phyloP scores from a whole-genome alignment of 2,888 invertebrate species.

The Stegophylla sp. region DNA sequence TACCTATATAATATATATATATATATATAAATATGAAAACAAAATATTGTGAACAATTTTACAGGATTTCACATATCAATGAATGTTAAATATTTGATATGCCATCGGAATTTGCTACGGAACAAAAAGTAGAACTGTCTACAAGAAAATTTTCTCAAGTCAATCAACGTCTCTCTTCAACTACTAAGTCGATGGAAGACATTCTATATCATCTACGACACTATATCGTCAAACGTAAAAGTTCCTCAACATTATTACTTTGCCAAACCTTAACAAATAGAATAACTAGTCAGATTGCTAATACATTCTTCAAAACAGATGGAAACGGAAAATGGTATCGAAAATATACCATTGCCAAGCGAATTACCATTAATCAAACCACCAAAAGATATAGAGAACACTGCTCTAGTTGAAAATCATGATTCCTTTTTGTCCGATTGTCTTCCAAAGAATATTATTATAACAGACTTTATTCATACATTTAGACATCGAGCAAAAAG shows the following conservation, averaged over 20 bases:
- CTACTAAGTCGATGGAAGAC: slow-evolving; percentile 54
- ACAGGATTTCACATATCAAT: slow-evolving; percentile 49
- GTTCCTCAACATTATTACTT: slow-evolving; percentile 38
- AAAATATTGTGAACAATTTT: slow-evolving; percentile 51
- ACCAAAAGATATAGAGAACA: slow-evolving; percentile 37
- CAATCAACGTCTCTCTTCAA: slow-evolving; percentile 26
- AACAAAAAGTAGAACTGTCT: slow-evolving; percentile 50
- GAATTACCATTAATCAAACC: slow-evolving; percentile 35
- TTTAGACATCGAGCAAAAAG: slow-evolving; percentile 54
- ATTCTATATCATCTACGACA: slow-evolving; percentile 32
- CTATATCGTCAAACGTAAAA: slow-evolving; percentile 30
- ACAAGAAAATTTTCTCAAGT: slow-evolving; percentile 39
- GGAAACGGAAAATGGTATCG: slow-evolving; percentile 53
- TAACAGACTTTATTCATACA: slow-evolving; percentile 48
- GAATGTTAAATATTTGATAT: slow-evolving; percentile 54
- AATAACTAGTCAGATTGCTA: slow-evolving; percentile 43
- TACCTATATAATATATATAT: no score
- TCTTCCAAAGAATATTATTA: slow-evolving; percentile 55
- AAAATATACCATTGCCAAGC: slow-evolving; percentile 56
- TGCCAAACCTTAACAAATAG: slow-evolving; percentile 28
- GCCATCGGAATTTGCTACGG: slow-evolving; percentile 49
- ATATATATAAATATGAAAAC: no score
- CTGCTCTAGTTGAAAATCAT: slow-evolving; percentile 50
- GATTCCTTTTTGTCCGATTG: slow-evolving; percentile 54
- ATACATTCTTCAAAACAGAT: slow-evolving; percentile 50